Evolutionary conservation across 2,797 vertebrate species (phyloP), one percentile per base, ranked within the genome.

Genomic region (Tangara arthus): DNA sequence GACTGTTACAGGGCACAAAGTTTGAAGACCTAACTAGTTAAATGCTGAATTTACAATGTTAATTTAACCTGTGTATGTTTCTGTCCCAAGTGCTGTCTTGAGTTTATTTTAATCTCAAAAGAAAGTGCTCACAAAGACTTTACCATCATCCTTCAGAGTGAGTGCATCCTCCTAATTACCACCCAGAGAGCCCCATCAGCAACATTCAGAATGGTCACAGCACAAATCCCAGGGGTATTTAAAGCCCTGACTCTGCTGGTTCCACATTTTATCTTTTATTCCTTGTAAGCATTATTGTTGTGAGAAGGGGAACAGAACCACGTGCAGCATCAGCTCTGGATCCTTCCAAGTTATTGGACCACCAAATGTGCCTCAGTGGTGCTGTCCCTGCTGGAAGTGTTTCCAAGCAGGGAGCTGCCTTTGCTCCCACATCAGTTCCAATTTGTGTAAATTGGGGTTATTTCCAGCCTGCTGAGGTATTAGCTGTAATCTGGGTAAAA

Each of bases 401-500:
- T 91, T 73, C 57, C 52, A 53, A 44, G 49, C 52, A 34, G 11
- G 41, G 46, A 68, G 17, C 22, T 86, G 59, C 44, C 47, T 86
- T 80, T 93, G n/a, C 56, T 95, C 63, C 44, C 23, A 15, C 34
- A 87, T 55, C 26, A 72, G 11, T 46, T 76, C 52, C 56, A 76
- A 12, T 83, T 76, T 83, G 39, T 66, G 63, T 84, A 76, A 86
- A 92, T 8, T 52, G 8, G 57, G 11, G 39, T 47, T 70, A n/a
- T 82, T 90, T 78, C 32, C 69, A 50, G 47, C 3, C 0, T 44
- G 53, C 20, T 28, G 49, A 89, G 73, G 20, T 49, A 17, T 78
- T 53, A 65, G 23, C 44, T 73, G 59, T 73, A 84, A 84, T 76
- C 52, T 86, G 80, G 65, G 60, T 69, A 71, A 72, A 84, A 89